A percentile compares a stretch with the other conserved stretches of the same genome.
phyloP scores from a whole-genome alignment of 1,140 invertebrate species.

The Xylocopa sonorina region DNA sequence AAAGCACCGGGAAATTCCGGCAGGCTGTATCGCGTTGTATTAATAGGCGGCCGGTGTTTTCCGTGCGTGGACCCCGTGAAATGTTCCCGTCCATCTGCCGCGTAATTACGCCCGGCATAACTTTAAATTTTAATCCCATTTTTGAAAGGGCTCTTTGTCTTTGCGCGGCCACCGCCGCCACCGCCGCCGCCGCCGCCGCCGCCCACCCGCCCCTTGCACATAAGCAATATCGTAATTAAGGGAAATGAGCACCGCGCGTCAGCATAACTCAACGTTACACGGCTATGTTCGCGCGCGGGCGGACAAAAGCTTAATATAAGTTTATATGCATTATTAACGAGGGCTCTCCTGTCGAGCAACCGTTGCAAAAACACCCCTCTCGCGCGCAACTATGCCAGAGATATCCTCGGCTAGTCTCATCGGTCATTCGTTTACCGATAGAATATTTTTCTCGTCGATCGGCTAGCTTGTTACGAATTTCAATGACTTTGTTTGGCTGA shows the following conservation, averaged over 20 bases:
- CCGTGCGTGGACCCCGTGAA: background rate
- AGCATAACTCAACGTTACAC: conserved; percentile 45
- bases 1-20: background rate
- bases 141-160: conserved; percentile 42
- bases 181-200: too few relatives aligned
- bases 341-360: conserved; percentile 26
- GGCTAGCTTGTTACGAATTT: background rate
- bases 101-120: conserved; percentile 36
- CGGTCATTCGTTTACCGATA: too few relatives aligned
- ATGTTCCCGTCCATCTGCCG: conserved; percentile 33
- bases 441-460: too few relatives aligned
- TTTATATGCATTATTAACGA: conserved; percentile 50
- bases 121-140: conserved; percentile 49
- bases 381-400: conserved; percentile 23
- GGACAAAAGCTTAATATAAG: conserved; percentile 52
- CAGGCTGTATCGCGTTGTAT: background rate
- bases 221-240: conserved; percentile 57
- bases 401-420: background rate
- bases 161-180: conserved; percentile 15
- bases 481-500: too few relatives aligned
- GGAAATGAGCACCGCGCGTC: conserved; percentile 39
- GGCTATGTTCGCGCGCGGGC: background rate
- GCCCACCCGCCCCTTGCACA: too few relatives aligned
- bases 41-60: conserved; percentile 9
- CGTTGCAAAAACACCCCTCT: conserved; percentile 9